Percentiles rank a stretch among this genome's conserved stretches.
Evolutionary conservation across 2,113 vertebrate species (phyloP).

Genomic region (Brachirus orientalis): DNA sequence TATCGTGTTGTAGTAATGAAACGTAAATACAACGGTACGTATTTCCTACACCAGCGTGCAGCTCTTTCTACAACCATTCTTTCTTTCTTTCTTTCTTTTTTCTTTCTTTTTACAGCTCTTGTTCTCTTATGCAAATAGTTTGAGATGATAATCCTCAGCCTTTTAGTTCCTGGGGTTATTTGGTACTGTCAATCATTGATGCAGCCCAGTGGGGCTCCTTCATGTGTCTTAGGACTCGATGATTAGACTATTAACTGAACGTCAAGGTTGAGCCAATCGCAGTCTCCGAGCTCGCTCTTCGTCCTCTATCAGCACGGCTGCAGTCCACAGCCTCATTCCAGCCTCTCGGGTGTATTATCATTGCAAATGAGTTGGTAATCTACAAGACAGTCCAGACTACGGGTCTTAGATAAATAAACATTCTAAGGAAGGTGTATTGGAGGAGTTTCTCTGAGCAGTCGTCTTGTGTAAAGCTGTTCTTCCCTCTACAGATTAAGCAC

Average conservation of each 20-base stretch:
- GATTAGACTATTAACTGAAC: conserved; percentile 69
- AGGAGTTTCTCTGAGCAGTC: conserved; percentile 24
- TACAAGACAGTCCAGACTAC: conserved; percentile 26
- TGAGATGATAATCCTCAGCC: conserved; percentile 30
- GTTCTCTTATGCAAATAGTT: conserved; percentile 16
- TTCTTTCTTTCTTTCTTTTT: no score
- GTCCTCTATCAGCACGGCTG: conserved; percentile 51
- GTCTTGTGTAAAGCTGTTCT: conserved; percentile 18
- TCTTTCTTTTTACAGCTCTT: no score
- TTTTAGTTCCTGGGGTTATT: conserved; percentile 35
- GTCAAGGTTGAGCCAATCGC: conserved; percentile 54
- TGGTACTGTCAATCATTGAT: conserved; percentile 53
- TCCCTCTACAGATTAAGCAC: conserved; percentile 8
- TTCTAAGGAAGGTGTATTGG: conserved; percentile 30
- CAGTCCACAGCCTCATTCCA: conserved; percentile 59
- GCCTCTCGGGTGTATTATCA: conserved; percentile 62
- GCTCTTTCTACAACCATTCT: no score
- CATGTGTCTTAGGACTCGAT: conserved; percentile 41
- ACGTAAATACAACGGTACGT: no score
- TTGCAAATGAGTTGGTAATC: conserved; percentile 72
- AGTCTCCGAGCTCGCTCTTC: conserved; percentile 30
- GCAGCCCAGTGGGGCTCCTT: conserved; percentile 52
- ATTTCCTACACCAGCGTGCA: no score
- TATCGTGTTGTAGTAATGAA: no score
- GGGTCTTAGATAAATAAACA: conserved; percentile 57